Evolutionary conservation across 2,888 invertebrate species (phyloP).

Genomic region (Hirtodrosophila confusa): DNA sequence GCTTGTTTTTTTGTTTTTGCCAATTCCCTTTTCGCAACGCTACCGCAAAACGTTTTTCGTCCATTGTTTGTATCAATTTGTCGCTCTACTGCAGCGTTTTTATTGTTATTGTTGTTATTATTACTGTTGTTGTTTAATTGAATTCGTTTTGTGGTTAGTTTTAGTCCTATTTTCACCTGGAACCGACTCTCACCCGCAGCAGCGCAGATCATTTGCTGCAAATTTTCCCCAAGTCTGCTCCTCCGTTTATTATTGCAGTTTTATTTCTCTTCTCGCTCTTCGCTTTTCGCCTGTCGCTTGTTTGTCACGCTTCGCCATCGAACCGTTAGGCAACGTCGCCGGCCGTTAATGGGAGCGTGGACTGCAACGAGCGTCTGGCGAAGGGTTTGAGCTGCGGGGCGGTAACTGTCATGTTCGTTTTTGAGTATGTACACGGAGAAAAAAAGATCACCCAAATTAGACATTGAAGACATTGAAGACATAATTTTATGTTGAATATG

Average conservation of each 20-base stretch:
- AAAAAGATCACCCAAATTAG: too few species aligned
- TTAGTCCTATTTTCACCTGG: slow-evolving; percentile 49
- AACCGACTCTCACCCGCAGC: slow-evolving; percentile 27
- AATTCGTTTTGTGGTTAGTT: slow-evolving; percentile 34
- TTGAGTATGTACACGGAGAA: slow-evolving; percentile 26
- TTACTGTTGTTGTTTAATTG: slow-evolving; percentile 24
- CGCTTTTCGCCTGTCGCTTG: slow-evolving; percentile 48
- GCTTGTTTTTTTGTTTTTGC: slow-evolving; percentile 58
- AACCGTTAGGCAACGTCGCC: slow-evolving; percentile 55
- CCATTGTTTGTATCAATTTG: slow-evolving; percentile 27
- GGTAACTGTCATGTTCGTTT: slow-evolving; percentile 58
- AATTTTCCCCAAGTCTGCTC: slow-evolving; percentile 16
- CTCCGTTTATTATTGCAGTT: slow-evolving; percentile 41
- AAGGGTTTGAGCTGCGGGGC: slow-evolving; percentile 7
- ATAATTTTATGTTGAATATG: too few species aligned
- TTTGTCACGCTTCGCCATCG: slow-evolving; percentile 74
- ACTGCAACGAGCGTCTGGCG: slow-evolving; percentile 7
- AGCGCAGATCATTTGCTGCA: slow-evolving; percentile 28
- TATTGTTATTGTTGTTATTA: slow-evolving; percentile 22
- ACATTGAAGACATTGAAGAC: too few species aligned
- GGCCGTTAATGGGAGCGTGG: slow-evolving; percentile 69
- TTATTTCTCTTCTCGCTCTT: slow-evolving; percentile 21
- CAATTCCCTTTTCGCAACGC: slow-evolving; percentile 52
- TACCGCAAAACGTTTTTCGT: slow-evolving; percentile 39
- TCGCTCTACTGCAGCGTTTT: slow-evolving; percentile 6